Evolutionary conservation across 2,113 vertebrate species (phyloP).

Genomic region (Pedetes capensis): DNA sequence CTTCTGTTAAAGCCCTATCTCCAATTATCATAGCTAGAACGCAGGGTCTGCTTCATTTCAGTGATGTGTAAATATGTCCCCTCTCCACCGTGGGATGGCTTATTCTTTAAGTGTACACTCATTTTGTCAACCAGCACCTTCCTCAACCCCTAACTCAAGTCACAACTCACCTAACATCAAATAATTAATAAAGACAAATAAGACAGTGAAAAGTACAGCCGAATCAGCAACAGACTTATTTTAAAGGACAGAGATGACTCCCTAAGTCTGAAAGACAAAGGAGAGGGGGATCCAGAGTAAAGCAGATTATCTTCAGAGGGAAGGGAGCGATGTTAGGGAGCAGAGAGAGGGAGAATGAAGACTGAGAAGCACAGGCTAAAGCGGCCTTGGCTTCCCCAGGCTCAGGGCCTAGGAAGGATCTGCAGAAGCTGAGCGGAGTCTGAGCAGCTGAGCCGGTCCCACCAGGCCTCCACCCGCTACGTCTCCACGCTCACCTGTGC

Average conservation of each 20-base stretch:
- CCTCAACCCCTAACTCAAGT: neutral
- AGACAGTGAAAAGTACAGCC: no score
- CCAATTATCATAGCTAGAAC: fast-evolving
- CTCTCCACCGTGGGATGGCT: fast-evolving
- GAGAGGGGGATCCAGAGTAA: neutral
- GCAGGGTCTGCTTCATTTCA: neutral
- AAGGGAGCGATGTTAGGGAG: fast-evolving
- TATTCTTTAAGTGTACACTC: fast-evolving
- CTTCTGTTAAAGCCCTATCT: neutral
- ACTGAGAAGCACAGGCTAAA: fast-evolving
- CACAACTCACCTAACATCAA: neutral
- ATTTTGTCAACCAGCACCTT: neutral
- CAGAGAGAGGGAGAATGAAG: fast-evolving
- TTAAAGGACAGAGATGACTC: neutral
- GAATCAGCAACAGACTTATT: no score
- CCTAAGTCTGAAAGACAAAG: fast-evolving
- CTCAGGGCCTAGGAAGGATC: no score
- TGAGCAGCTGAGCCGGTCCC: fast-evolving
- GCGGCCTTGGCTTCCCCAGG: fast-evolving
- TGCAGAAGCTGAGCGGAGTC: fast-evolving
- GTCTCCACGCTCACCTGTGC: slow-evolving; percentile 19
- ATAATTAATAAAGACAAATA: neutral
- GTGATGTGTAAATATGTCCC: fast-evolving
- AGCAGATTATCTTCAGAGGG: no score
- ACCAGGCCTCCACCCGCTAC: neutral